Percentiles rank a stretch among this genome's conserved stretches.
Evolutionary conservation across 1,140 invertebrate genomes (phyloP).

Genomic region (Magallana angulata): DNA sequence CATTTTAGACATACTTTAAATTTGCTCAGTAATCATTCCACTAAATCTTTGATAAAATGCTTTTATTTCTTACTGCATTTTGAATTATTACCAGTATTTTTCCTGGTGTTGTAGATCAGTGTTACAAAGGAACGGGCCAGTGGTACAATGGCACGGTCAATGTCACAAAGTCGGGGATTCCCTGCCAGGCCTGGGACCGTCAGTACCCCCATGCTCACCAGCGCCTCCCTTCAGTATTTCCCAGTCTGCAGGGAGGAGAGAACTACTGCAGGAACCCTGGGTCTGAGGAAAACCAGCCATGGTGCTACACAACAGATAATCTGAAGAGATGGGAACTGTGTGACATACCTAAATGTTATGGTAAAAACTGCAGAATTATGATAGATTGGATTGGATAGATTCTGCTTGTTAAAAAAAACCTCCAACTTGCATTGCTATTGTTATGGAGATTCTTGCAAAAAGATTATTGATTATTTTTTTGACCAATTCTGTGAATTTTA

Average conservation of each 20-base stretch:
- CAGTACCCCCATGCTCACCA: slow-evolving; percentile 92
- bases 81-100: not conserved
- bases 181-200: slow-evolving; percentile 94
- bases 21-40: not conserved
- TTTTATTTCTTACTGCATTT: no score
- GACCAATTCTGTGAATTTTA: no score
- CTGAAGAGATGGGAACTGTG: slow-evolving; percentile 94
- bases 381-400: not conserved
- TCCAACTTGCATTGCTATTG: no score
- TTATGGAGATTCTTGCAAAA: no score
- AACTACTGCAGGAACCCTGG: slow-evolving; percentile 98
- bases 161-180: slow-evolving; percentile 89
- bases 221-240: slow-evolving; percentile 90
- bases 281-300: slow-evolving; percentile 93
- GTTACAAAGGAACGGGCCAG: slow-evolving; percentile 89
- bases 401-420: not conserved
- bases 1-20: not conserved
- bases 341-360: slow-evolving; percentile 74
- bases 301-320: slow-evolving; percentile 93
- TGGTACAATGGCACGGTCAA: slow-evolving; percentile 95
- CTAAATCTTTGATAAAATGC: not conserved
- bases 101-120: slow-evolving; percentile 78
- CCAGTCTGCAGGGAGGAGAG: slow-evolving; percentile 91
- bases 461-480: no score
- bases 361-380: not conserved